Conservation (phyloP, 2,797 vertebrate species). For the Macropus fuliginosus region DNA sequence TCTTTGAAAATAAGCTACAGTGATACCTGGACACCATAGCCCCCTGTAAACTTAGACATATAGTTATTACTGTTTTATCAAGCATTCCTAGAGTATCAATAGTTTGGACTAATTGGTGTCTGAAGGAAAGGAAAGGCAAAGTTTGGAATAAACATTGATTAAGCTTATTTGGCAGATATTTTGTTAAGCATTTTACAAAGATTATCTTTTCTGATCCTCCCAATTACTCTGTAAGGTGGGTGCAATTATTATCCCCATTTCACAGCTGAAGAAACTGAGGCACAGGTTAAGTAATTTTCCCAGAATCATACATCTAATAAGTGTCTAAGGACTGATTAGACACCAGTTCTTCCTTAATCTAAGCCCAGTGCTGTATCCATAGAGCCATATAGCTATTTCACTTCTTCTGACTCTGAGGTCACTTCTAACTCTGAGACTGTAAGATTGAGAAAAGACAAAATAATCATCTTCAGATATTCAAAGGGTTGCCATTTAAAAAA, state of each 20-base stretch:
- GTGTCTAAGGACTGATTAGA: neutral
- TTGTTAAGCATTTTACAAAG: neutral
- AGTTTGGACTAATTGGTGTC: neutral
- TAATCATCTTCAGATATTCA: no score
- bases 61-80: neutral
- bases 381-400: no score
- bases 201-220: neutral
- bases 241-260: neutral
- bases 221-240: neutral
- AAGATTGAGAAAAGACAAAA: no score
- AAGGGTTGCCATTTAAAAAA: no score
- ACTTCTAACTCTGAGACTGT: no score
- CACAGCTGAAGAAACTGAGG: neutral
- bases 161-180: neutral
- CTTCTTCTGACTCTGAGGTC: no score
- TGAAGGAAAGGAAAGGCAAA: neutral
- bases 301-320: neutral
- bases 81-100: neutral
- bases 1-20: no score
- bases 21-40: neutral
- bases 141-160: neutral
- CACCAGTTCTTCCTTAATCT: neutral
- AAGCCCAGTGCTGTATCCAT: no score
- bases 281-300: neutral
- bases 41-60: neutral